phyloP scores from a whole-genome alignment of 2,797 vertebrate species.

The Rallus crepitans region DNA sequence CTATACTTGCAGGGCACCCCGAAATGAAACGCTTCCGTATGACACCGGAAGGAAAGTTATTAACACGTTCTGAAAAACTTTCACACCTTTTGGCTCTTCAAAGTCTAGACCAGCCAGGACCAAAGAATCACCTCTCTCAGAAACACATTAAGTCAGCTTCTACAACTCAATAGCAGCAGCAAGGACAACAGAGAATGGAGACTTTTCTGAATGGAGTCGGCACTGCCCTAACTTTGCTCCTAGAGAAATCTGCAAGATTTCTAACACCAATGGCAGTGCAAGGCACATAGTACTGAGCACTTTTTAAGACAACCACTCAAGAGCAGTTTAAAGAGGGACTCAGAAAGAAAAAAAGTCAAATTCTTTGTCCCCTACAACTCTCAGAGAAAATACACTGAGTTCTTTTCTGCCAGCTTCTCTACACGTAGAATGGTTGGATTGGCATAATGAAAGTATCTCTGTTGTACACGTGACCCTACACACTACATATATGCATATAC shows the following conservation, averaged over 20 bases:
- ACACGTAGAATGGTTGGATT: neutral
- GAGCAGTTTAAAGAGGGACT: neutral
- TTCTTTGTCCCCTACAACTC: neutral
- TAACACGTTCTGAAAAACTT: constrained; percentile 31
- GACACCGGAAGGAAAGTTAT: constrained; percentile 25
- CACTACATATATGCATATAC: neutral
- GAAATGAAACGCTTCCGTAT: constrained; percentile 48
- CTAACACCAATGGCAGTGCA: neutral
- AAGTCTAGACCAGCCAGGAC: constrained; percentile 20
- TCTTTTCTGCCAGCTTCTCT: neutral
- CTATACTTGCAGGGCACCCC: neutral
- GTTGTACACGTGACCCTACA: neutral
- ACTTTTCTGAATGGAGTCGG: neutral
- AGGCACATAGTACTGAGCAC: neutral
- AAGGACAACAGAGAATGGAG: neutral
- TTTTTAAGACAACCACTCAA: neutral
- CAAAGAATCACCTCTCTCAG: neutral
- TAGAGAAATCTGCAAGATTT: neutral
- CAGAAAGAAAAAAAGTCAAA: neutral
- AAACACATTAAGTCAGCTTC: neutral
- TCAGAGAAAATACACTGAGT: neutral
- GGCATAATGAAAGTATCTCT: neutral
- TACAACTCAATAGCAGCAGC: neutral
- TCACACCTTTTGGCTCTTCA: constrained; percentile 2
- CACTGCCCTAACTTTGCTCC: neutral